phyloP scores from a whole-genome alignment of 2,888 invertebrate genomes.

The Myopa tessellatipennis region DNA sequence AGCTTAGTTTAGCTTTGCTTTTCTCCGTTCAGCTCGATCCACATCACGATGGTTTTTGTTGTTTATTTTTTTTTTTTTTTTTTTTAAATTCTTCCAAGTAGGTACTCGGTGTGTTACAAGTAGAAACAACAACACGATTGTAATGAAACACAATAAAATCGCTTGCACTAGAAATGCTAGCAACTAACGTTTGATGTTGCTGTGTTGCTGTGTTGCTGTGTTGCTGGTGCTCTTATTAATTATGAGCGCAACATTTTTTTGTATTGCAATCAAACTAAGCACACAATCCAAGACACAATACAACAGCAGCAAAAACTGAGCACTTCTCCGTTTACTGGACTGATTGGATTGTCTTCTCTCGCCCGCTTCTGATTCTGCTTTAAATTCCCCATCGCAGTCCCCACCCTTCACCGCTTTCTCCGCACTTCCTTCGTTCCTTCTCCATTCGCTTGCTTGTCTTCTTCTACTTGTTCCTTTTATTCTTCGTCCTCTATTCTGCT shows the following conservation, averaged over 20 bases:
- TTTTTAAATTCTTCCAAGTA: background rate
- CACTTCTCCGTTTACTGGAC: too few species aligned
- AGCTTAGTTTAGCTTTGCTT: background rate
- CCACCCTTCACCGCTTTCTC: background rate
- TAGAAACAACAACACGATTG: background rate
- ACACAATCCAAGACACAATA: too few species aligned
- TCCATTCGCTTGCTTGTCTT: background rate
- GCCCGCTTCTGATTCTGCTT: too few species aligned
- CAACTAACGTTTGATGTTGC: background rate
- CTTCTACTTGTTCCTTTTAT: background rate
- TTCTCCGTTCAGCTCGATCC: background rate
- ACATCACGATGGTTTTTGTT: background rate
- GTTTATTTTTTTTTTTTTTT: background rate
- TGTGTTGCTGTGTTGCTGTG: constrained; percentile 5
- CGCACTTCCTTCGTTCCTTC: too few species aligned
- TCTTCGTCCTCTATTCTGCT: too few species aligned
- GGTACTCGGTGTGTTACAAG: background rate
- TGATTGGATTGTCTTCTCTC: too few species aligned
- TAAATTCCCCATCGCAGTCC: background rate
- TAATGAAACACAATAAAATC: too few species aligned
- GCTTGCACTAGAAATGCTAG: background rate
- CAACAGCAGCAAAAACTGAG: too few species aligned
- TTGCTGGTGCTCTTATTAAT: background rate
- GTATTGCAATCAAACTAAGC: too few species aligned
- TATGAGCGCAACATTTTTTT: too few species aligned